Base-by-base conservation (phyloP, 1,140 invertebrate genomes). In the Ceratosolen solmsi region DNA sequence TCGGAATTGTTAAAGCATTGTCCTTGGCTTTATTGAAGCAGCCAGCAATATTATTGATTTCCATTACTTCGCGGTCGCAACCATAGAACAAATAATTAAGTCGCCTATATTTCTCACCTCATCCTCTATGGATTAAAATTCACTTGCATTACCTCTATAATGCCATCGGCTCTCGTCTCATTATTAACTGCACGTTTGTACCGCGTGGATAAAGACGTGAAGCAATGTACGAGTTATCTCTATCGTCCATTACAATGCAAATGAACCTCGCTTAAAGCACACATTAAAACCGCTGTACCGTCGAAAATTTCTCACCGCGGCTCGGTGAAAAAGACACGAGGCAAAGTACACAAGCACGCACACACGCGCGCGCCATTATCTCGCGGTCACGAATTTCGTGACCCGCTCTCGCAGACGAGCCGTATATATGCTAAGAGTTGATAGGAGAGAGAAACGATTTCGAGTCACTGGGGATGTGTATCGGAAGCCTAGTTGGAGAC, bases 341-440 rank as follows among this genome's bases (percentile, higher is more conserved):
- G n/a, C 30, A 63, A 63, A 27, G 60, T 33, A 15, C 15, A 33
- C 7, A 13, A 33, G 60, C 60, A 63, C 30, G 27, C 8, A 2
- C 13, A 22, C 22, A 38, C 20, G 63, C 33, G 15, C 1, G 9
- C 33, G 36, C 0, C 77, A 58, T 46, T 70, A 79, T 22, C 77
- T 1, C 33, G 51, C 49, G 51, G 49, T 71, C 77, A 79, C 77
- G 77, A 79, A 58, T 36, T 30, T 72, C 77, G 68, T 79, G 68
- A 79, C 68, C 36, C 27, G 49, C 30, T 36, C 41, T 30, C 49
- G 27, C 63, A 11, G 56, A 60, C n/a, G 22, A n/a, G 15, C n/a
- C 33, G 17, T 60, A 41, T 25, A 41, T 22, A 36, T 7, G 33
- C 15, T 2, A 15, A 20, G 60, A 63, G 13, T 15, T 13, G 71